A percentile compares a stretch with the other conserved stretches of the same genome.
Conservation (phyloP, 2,888 invertebrate species). For the Chrysomela aeneicollis region DNA sequence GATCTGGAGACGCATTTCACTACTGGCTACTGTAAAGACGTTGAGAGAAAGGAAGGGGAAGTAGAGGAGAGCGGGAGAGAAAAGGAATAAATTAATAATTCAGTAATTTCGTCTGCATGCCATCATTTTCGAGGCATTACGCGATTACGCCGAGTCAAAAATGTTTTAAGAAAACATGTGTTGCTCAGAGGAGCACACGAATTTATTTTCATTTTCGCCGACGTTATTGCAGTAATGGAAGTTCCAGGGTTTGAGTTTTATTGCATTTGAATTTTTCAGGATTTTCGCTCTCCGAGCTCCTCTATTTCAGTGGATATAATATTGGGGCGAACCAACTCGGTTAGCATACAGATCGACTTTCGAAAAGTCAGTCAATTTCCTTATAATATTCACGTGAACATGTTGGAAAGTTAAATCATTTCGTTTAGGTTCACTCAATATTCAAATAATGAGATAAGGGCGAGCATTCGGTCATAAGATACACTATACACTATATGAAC, state of each 20-base stretch:
- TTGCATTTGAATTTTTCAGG: constrained; percentile 33
- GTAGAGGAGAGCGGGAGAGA: neutral
- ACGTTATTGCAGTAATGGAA: constrained; percentile 28
- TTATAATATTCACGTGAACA: too few species aligned
- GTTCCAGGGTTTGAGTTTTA: constrained; percentile 28
- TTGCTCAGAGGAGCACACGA: constrained; percentile 19
- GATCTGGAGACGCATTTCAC: too few species aligned
- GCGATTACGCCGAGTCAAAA: constrained; percentile 18
- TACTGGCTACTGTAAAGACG: neutral
- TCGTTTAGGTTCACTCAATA: too few species aligned
- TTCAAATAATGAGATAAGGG: too few species aligned
- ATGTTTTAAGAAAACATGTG: constrained; percentile 29
- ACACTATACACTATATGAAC: too few species aligned
- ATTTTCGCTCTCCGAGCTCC: constrained; percentile 5
- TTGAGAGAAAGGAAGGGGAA: neutral
- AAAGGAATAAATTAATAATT: constrained; percentile 13
- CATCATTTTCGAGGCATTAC: constrained; percentile 21
- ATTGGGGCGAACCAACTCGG: neutral
- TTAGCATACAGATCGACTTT: neutral
- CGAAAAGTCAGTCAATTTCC: too few species aligned
- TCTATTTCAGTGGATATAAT: neutral
- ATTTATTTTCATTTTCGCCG: constrained; percentile 28
- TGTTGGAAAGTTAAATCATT: too few species aligned
- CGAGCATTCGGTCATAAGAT: too few species aligned
- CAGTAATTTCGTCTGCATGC: constrained; percentile 16